Conservation (phyloP, 2,113 vertebrate species). For the Oryzias woworae region DNA sequence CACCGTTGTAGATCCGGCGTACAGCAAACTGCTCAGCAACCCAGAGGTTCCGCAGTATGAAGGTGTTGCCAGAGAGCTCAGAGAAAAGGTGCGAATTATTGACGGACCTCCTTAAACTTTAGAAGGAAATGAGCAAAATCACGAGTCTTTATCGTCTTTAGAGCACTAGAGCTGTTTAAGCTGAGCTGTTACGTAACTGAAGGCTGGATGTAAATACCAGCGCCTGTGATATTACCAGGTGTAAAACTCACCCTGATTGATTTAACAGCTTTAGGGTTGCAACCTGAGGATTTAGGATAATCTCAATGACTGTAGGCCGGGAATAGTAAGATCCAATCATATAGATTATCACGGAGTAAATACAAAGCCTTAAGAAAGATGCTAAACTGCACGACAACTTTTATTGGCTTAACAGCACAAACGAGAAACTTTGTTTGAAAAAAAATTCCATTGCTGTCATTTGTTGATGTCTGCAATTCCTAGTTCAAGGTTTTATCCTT, state of each 20-base stretch:
- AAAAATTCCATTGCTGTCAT: no score
- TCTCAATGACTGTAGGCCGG: constrained; percentile 35
- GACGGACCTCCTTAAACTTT: not conserved
- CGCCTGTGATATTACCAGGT: not conserved
- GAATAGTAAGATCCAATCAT: constrained; percentile 47
- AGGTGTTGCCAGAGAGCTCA: constrained; percentile 77
- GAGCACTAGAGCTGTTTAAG: not conserved
- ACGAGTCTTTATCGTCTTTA: no score
- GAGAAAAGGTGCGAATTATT: constrained; percentile 76
- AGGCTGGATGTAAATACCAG: not conserved
- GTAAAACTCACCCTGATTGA: constrained; percentile 29
- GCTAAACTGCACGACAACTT: no score
- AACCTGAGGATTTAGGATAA: constrained; percentile 25
- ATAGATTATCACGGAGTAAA: constrained; percentile 37
- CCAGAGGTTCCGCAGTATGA: constrained; percentile 67
- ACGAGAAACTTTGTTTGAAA: no score
- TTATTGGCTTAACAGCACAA: no score
- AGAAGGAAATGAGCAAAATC: no score
- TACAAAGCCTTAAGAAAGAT: not conserved
- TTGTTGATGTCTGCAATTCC: no score
- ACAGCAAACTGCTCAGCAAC: constrained; percentile 77
- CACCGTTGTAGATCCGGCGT: constrained; percentile 79
- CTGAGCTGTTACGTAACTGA: not conserved
- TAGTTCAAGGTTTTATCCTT: no score
- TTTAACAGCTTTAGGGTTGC: constrained; percentile 45